A percentile compares a stretch with the other conserved stretches of the same genome.
These are phyloP conservation scores for Drosophila orena DNA, from an alignment of 1,140 invertebrate species.

Conservation along the genomic window DNA sequence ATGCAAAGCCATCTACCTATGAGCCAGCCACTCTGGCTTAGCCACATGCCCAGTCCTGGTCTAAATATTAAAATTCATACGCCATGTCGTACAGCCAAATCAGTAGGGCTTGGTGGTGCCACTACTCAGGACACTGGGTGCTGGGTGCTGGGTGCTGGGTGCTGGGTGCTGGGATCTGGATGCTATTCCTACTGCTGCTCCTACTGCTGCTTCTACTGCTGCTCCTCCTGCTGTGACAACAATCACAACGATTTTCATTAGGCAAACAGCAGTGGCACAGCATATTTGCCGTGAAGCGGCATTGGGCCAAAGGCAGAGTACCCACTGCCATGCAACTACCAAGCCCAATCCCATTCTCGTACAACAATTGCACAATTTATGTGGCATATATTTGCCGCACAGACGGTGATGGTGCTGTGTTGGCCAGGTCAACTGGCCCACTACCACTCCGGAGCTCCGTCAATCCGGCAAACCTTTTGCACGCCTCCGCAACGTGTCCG, in stretches of 20 bases:
- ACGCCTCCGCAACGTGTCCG: conserved; percentile 52
- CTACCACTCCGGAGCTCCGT: conserved; percentile 18
- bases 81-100: conserved; percentile 78
- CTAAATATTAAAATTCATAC: conserved; percentile 82
- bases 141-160: not conserved
- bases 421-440: conserved; percentile 38
- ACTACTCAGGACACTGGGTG: not conserved
- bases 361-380: conserved; percentile 82
- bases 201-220: conserved; percentile 1
- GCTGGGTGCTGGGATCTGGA: not conserved
- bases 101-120: conserved; percentile 27
- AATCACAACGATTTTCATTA: conserved; percentile 72
- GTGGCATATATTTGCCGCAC: conserved; percentile 78
- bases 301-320: conserved; percentile 28
- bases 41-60: conserved; percentile 31
- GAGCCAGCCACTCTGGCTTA: conserved; percentile 28
- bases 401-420: conserved; percentile 8
- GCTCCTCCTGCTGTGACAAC: conserved; percentile 34
- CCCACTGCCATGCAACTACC: not conserved
- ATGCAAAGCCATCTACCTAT: conserved; percentile 51
- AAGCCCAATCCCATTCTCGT: not conserved
- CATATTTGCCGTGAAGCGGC: conserved; percentile 63
- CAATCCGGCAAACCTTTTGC: conserved; percentile 47
- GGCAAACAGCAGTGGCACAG: conserved; percentile 66
- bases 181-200: conserved; percentile 3